A percentile compares a stretch with the other conserved stretches of the same genome.
Conservation (phyloP, 2,797 vertebrate genomes). For the Rhynchonycteris naso region DNA sequence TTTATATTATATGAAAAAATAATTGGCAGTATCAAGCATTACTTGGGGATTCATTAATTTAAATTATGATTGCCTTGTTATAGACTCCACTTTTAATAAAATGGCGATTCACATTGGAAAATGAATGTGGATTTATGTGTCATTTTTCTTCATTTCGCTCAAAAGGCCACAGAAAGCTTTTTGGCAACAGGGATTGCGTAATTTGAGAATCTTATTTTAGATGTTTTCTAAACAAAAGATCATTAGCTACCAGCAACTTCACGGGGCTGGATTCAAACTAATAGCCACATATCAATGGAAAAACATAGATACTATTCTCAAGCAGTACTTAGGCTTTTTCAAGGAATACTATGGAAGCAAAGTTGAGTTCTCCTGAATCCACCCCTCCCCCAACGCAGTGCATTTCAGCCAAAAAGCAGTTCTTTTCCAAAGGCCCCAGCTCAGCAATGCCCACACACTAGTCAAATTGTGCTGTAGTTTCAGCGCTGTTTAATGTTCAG, state of each 20-base stretch:
- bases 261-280: constrained; percentile 23
- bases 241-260: constrained; percentile 53
- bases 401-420: not conserved
- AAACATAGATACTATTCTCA: not conserved
- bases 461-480: not conserved
- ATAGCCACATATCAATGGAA: not conserved
- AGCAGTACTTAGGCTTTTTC: not conserved
- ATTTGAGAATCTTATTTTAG: constrained; percentile 62
- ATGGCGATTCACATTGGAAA: constrained; percentile 55
- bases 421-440: not conserved
- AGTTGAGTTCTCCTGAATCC: not conserved
- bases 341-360: not conserved
- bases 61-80: constrained; percentile 59
- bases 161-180: not conserved
- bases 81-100: constrained; percentile 61
- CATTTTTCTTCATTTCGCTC: constrained; percentile 57
- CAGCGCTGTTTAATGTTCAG: not conserved
- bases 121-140: not conserved
- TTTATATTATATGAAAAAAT: constrained; percentile 70
- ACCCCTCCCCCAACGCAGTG: not conserved
- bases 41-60: constrained; percentile 57
- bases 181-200: constrained; percentile 42
- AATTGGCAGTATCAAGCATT: constrained; percentile 63
- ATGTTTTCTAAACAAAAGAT: constrained; percentile 57
- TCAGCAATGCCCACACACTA: not conserved